phyloP scores from a whole-genome alignment of 1,140 invertebrate genomes.

The fruit fly (Drosophila melanogaster) region Release_6_plus_ISO1_MT NT_033777.3:23050001-23050500 shows the following conservation, averaged over 20 bases:
- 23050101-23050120: slow-evolving; percentile 40
- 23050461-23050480: neutral
- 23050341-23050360: slow-evolving; percentile 41
- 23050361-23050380: slow-evolving; percentile 56
- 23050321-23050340: slow-evolving; percentile 10
- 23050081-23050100: slow-evolving; percentile 36
- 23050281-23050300: slow-evolving; percentile 28
- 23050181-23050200: slow-evolving; percentile 55
- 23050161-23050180: slow-evolving; percentile 54
- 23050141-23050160: slow-evolving; percentile 48
- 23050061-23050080: slow-evolving; percentile 53
- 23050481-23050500: neutral
- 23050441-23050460: slow-evolving; percentile 26
- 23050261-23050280: slow-evolving; percentile 64
- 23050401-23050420: slow-evolving; percentile 70
- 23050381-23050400: slow-evolving; percentile 80
- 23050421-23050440: slow-evolving; percentile 76
- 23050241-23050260: slow-evolving; percentile 50
- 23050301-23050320: slow-evolving; percentile 49
- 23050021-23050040: neutral
- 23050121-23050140: slow-evolving; percentile 67
- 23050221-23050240: slow-evolving; percentile 14
- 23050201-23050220: slow-evolving; percentile 45
- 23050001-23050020: neutral
- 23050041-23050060: slow-evolving; percentile 58